Percentiles rank a stretch among this genome's conserved stretches.
phyloP scores from a whole-genome alignment of 2,797 vertebrate genomes.

The Anabas testudineus region DNA sequence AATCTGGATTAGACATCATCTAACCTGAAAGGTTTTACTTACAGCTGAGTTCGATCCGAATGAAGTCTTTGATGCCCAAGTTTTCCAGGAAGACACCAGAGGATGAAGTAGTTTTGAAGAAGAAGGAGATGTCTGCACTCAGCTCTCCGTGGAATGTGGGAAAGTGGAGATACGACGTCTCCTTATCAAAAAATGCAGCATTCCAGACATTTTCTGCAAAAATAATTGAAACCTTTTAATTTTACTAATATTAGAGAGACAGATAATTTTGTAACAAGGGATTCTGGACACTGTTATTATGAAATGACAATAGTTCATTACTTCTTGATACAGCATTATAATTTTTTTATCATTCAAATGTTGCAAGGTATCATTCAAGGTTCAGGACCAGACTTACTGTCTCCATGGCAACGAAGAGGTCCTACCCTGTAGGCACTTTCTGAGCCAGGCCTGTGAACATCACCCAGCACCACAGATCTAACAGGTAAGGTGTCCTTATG shows the following conservation, averaged over 20 bases:
- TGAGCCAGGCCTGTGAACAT: constrained; percentile 86
- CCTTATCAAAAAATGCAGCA: constrained; percentile 92
- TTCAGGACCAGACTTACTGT: constrained; percentile 87
- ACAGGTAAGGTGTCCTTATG: constrained; percentile 93
- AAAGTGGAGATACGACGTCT: constrained; percentile 94
- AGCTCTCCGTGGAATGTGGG: constrained; percentile 94
- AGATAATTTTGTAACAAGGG: no score
- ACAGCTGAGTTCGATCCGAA: constrained; percentile 93
- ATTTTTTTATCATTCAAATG: not conserved
- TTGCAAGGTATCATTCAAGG: not conserved
- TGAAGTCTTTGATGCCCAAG: constrained; percentile 95
- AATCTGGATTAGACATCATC: constrained; percentile 28
- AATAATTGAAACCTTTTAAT: not conserved
- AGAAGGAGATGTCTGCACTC: constrained; percentile 94
- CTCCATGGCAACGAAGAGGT: constrained; percentile 90
- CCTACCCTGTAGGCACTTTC: constrained; percentile 92
- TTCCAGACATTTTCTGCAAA: constrained; percentile 90
- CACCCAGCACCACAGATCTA: constrained; percentile 89
- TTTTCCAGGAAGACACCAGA: constrained; percentile 96
- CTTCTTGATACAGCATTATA: not conserved
- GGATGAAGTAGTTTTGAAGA: constrained; percentile 93
- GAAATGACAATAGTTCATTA: no score
- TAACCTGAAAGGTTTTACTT: constrained; percentile 76
- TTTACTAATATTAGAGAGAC: not conserved
- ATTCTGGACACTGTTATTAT: no score